Base-by-base conservation (phyloP, 2,888 invertebrate species). In the Aphrophora alni region DNA sequence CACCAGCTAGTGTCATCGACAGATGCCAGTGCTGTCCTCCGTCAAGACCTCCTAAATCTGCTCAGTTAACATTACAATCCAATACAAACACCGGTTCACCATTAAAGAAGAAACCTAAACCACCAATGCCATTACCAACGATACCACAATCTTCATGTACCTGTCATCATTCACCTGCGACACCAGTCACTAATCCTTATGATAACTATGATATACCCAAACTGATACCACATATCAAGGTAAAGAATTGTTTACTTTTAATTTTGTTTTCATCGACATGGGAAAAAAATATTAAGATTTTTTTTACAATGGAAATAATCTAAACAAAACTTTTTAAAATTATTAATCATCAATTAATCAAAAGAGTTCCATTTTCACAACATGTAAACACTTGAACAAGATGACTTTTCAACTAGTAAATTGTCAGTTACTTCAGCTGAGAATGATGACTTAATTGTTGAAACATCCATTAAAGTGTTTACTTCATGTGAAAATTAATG, bases 201-300 rank as follows among this genome's bases (percentile, higher is more conserved):
- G 84, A 95, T 88, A 95, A 95, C 87, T 95, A 95, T 87, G 95
- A 95, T 87, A 89, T 95, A 82, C 95, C 95, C 14, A 85, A 84
- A 74, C 69, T 68, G 10, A 24, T 81, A n/a, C 75, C 77, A 21
- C 59, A 59, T 59, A 59, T 28, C 33, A 71, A 28, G 33, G 71
- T 71, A 71, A 28, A 10, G 12, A 68, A 68, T 7, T 21, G 12
- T 24, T 68, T 5, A 7, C 7, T 14, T 14, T 12, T 27, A 70
- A 70, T 70, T 70, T 70, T 70, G 70, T 3, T 33, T 33, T 5
- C 33, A n/a, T 21, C 4, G 68, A 12, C 21, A 38, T 33, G 27
- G 33, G 38, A 24, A 28, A 73, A 38, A 73, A 24, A n/a, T n/a
- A n/a, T n/a, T n/a, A n/a, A n/a, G n/a, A n/a, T n/a, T n/a, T n/a